These are phyloP conservation scores for Capitella teleta DNA, from an alignment of 1,140 invertebrate species.

Conservation along the genomic window DNA sequence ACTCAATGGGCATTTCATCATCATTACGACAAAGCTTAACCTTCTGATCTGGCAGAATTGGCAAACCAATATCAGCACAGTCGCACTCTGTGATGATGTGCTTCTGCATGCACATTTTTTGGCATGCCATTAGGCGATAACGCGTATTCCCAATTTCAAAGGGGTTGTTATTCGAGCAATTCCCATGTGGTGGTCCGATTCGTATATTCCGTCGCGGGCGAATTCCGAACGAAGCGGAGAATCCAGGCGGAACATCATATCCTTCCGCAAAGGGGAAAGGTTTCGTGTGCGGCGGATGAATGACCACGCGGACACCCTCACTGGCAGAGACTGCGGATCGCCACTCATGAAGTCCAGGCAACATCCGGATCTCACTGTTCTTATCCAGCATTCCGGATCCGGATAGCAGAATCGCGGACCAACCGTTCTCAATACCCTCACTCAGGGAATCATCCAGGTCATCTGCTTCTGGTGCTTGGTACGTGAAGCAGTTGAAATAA, in stretches of 20 bases:
- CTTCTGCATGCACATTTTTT: slow-evolving; percentile 11
- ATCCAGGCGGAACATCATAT: slow-evolving; percentile 33
- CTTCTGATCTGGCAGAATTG: neutral
- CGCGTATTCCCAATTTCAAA: slow-evolving; percentile 18
- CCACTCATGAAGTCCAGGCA: slow-evolving; percentile 9
- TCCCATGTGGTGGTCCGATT: slow-evolving; percentile 7
- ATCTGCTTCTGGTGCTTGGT: slow-evolving; percentile 1
- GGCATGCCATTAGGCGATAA: slow-evolving; percentile 8
- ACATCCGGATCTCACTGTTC: slow-evolving; percentile 6
- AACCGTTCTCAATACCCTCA: slow-evolving; percentile 13
- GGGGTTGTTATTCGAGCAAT: slow-evolving; percentile 7
- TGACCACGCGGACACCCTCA: slow-evolving; percentile 31
- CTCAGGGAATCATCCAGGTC: slow-evolving; percentile 1
- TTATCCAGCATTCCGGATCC: slow-evolving; percentile 9
- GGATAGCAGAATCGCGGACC: slow-evolving; percentile 10
- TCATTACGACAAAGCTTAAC: neutral
- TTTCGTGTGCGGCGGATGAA: slow-evolving; percentile 29
- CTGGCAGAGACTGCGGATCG: slow-evolving; percentile 8
- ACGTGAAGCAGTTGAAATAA: slow-evolving; percentile 13
- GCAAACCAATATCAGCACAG: slow-evolving; percentile 5
- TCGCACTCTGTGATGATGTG: slow-evolving; percentile 8
- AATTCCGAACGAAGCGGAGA: slow-evolving; percentile 18
- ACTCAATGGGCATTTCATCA: slow-evolving; percentile 5
- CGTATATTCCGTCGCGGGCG: slow-evolving; percentile 8
- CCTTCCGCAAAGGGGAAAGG: slow-evolving; percentile 41